Evolutionary conservation across 92 coral and sea anemone species (phyloP).

Genomic region (Epizoanthus ramosus): DNA sequence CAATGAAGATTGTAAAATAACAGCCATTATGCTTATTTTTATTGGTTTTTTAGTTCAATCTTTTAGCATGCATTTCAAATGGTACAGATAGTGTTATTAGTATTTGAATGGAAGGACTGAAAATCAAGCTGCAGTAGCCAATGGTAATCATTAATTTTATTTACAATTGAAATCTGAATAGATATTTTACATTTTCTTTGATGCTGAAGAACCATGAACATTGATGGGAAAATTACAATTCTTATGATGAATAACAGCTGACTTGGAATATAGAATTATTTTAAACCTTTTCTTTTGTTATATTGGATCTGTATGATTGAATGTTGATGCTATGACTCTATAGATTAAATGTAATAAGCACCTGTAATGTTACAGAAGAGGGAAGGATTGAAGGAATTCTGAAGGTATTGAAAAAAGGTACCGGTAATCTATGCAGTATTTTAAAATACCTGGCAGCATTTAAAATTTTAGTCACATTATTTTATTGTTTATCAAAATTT

Average conservation of each 20-base stretch:
- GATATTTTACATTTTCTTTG: not conserved
- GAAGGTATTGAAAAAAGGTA: not conserved
- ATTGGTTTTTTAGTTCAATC: not conserved
- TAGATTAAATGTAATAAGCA: slow-evolving; percentile 5
- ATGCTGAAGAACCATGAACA: too few relatives aligned
- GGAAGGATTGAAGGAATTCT: not conserved
- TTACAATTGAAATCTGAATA: not conserved
- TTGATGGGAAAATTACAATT: too few relatives aligned
- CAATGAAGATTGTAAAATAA: slow-evolving; percentile 11
- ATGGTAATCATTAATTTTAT: not conserved
- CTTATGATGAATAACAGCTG: too few relatives aligned
- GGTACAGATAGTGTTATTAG: not conserved
- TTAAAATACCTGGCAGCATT: too few relatives aligned
- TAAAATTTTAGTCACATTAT: too few relatives aligned
- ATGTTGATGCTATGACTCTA: slow-evolving; percentile 1
- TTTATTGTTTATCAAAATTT: not conserved
- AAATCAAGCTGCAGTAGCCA: not conserved
- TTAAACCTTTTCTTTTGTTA: slow-evolving; percentile 22
- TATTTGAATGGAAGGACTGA: not conserved
- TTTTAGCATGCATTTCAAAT: not conserved
- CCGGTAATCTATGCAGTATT: not conserved
- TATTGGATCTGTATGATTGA: slow-evolving; percentile 33
- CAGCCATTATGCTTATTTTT: not conserved
- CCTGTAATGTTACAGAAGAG: not conserved
- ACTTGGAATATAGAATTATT: slow-evolving; percentile 7